phyloP scores from a whole-genome alignment of 1,140 invertebrate species.

The Lithobius niger region DNA sequence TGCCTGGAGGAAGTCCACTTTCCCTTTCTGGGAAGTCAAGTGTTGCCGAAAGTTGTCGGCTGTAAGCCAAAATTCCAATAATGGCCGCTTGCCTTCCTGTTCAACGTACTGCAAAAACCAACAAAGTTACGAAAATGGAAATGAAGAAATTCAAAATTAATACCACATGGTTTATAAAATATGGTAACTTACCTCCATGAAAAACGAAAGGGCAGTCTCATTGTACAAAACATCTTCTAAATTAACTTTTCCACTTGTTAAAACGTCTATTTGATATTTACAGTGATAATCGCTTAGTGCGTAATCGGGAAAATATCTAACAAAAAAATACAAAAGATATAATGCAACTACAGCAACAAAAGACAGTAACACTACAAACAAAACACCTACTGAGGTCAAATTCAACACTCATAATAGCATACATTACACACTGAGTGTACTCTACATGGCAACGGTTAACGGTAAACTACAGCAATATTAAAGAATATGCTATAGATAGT shows the following conservation, averaged over 20 bases:
- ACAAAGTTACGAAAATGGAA: conserved; percentile 1
- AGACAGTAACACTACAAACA: no score
- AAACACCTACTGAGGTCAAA: no score
- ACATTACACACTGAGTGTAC: no score
- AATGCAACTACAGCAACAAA: no score
- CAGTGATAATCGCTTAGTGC: conserved; percentile 65
- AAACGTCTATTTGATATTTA: conserved; percentile 77
- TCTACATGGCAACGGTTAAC: no score
- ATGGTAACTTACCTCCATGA: conserved; percentile 56
- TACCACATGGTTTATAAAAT: conserved; percentile 1
- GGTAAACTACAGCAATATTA: no score
- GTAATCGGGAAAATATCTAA: conserved; percentile 41
- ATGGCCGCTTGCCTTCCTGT: conserved; percentile 60
- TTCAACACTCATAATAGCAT: no score
- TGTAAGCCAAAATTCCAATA: conserved; percentile 81
- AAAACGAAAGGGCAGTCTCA: conserved; percentile 78
- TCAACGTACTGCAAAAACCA: conserved; percentile 56
- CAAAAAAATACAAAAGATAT: conserved; percentile 8
- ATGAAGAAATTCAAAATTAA: conserved; percentile 3
- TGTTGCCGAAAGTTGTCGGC: conserved; percentile 77
- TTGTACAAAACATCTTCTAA: conserved; percentile 76
- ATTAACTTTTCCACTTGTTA: conserved; percentile 58
- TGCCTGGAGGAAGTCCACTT: conserved; percentile 45
- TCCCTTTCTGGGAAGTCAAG: conserved; percentile 38
- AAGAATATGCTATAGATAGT: no score